Evolutionary conservation across 2,888 invertebrate genomes (phyloP).

Genomic region (Scaptomyza reducta): DNA sequence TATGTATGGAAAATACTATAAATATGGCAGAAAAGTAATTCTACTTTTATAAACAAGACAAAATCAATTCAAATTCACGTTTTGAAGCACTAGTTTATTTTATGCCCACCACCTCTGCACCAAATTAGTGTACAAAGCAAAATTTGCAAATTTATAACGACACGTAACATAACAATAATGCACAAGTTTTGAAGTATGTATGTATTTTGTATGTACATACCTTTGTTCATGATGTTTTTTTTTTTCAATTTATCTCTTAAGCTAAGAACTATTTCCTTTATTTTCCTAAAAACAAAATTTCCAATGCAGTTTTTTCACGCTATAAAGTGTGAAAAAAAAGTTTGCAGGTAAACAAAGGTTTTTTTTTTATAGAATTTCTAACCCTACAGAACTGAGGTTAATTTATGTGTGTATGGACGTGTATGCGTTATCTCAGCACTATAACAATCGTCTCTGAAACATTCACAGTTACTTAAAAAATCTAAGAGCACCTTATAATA

Average conservation of each 20-base stretch:
- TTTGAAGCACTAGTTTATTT: conserved; percentile 43
- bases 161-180: not conserved
- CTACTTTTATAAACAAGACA: conserved; percentile 19
- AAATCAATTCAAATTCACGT: conserved; percentile 18
- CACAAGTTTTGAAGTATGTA: not conserved
- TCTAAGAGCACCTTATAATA: not conserved
- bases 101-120: conserved; percentile 54
- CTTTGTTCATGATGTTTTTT: not conserved
- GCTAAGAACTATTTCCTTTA: not conserved
- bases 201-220: conserved; percentile 9
- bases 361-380: not conserved
- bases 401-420: not conserved
- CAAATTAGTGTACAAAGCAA: conserved; percentile 22
- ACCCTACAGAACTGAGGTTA: not conserved
- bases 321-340: not conserved
- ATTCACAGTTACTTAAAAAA: not conserved
- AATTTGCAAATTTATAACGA: not conserved
- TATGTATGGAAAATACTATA: conserved; percentile 34
- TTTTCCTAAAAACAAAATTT: not conserved
- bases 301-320: not conserved
- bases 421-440: not conserved
- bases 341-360: not conserved
- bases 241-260: not conserved
- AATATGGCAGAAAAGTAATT: conserved; percentile 51
- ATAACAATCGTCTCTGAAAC: not conserved